These are phyloP conservation scores for Metridium senile DNA, from an alignment of 92 coral and sea anemone species.

Conservation along the genomic window DNA sequence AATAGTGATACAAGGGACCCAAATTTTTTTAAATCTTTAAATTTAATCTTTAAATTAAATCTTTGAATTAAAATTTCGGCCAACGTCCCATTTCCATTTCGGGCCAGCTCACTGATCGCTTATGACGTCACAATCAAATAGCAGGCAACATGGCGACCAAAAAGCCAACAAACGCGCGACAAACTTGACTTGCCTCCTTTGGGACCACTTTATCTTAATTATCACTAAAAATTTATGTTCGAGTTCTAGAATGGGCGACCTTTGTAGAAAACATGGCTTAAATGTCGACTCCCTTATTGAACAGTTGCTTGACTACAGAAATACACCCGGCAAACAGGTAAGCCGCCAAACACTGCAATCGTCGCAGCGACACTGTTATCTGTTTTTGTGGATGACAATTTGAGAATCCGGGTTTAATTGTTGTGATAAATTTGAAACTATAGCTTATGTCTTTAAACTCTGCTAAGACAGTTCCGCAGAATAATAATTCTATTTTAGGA, in stretches of 20 bases:
- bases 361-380: background rate
- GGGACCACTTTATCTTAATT: constrained; percentile 4
- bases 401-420: too few species aligned
- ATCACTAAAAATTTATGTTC: background rate
- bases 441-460: background rate
- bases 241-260: constrained; percentile 40
- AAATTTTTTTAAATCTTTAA: too few species aligned
- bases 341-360: background rate
- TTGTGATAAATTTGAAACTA: background rate
- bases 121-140: constrained; percentile 40
- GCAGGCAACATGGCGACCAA: constrained; percentile 56
- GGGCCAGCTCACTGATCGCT: too few species aligned
- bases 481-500: too few species aligned
- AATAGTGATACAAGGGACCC: too few species aligned
- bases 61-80: too few species aligned
- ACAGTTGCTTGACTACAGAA: constrained; percentile 83
- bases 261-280: constrained; percentile 66
- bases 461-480: too few species aligned
- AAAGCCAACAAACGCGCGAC: background rate
- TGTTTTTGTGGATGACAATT: background rate
- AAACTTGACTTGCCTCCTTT: background rate
- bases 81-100: too few species aligned
- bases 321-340: constrained; percentile 54
- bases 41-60: too few species aligned
- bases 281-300: constrained; percentile 69